Conservation (phyloP, 2,888 invertebrate species). For the Scaptomyza reducta region DNA sequence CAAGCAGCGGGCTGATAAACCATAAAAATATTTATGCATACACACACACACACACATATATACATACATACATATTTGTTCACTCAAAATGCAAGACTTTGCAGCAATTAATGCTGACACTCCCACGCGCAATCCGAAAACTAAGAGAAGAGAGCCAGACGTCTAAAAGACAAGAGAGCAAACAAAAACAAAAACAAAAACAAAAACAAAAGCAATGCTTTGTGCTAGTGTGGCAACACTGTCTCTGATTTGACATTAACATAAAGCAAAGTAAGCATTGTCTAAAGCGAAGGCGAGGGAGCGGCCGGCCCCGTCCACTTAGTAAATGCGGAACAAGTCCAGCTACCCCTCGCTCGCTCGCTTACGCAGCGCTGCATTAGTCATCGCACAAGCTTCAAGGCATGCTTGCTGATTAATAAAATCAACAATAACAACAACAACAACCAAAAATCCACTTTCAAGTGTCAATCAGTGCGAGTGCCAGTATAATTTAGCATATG, state of each 20-base stretch:
- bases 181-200: constrained; percentile 40
- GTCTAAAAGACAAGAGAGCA: constrained; percentile 28
- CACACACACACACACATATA: neutral
- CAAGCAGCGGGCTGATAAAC: constrained; percentile 59
- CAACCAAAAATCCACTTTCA: constrained; percentile 44
- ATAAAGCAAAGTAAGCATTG: constrained; percentile 40
- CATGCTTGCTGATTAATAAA: constrained; percentile 51
- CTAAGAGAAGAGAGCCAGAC: constrained; percentile 8
- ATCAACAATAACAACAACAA: constrained; percentile 39
- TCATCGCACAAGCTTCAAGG: constrained; percentile 48
- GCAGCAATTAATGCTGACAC: constrained; percentile 75
- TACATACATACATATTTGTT: constrained; percentile 1
- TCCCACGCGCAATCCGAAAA: constrained; percentile 58
- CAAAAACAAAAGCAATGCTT: constrained; percentile 53
- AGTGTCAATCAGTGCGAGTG: constrained; percentile 63
- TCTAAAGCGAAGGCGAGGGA: constrained; percentile 9
- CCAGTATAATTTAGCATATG: constrained; percentile 29
- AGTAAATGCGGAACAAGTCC: constrained; percentile 28
- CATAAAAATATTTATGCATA: constrained; percentile 64
- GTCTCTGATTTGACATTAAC: constrained; percentile 53
- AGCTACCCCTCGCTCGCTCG: neutral
- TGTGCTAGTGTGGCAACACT: constrained; percentile 56
- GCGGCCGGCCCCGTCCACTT: constrained; percentile 2
- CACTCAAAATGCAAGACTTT: constrained; percentile 66
- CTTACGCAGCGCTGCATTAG: constrained; percentile 39